Base-by-base conservation (phyloP, 2,113 vertebrate species). In the Chamaea fasciata region DNA sequence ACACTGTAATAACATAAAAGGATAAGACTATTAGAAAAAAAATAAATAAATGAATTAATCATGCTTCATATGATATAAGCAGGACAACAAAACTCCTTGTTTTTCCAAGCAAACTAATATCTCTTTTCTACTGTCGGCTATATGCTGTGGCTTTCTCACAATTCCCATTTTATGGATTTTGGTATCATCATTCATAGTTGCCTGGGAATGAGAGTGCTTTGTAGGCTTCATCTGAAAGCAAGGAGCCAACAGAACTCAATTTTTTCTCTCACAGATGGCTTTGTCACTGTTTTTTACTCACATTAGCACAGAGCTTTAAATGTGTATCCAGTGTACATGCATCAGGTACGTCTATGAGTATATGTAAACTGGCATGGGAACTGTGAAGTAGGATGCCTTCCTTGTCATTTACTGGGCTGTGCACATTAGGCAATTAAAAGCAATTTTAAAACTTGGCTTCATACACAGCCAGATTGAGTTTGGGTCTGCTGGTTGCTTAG, bases 1-100 rank as follows among this genome's bases (percentile, higher is more conserved):
- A 96, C 92, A 12, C 97, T 98, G 86, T 95, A 94, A 91, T 86
- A 96, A 94, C 69, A 88, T 93, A 94, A 95, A 96, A 88, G 95
- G 90, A 96, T 95, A 97, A 95, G 87, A 89, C 63, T 76, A 94
- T 94, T 92, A 92, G 91, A 79, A 92, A 94, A 94, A 77, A 92
- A 87, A 80, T 44, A 94, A 94, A 96, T 60, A 89, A 96, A 96
- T 90, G 73, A 94, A 67, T 90, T 96, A 94, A 92, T 63, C 62
- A 60, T 92, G 67, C 75, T 81, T 78, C 42, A 31, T 70, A 78
- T 39, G 56, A 85, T 93, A 87, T 22, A 16, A 83, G 35, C 49
- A 86, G 84, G 67, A 96, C 74, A 93, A 97, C 90, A 90, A 91
- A 86, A 85, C 69, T 94, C 75, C 71, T 96, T 96, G 77, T 85